Conservation (phyloP, 2,888 invertebrate genomes). For the Sinodicranocentrus sp. region DNA sequence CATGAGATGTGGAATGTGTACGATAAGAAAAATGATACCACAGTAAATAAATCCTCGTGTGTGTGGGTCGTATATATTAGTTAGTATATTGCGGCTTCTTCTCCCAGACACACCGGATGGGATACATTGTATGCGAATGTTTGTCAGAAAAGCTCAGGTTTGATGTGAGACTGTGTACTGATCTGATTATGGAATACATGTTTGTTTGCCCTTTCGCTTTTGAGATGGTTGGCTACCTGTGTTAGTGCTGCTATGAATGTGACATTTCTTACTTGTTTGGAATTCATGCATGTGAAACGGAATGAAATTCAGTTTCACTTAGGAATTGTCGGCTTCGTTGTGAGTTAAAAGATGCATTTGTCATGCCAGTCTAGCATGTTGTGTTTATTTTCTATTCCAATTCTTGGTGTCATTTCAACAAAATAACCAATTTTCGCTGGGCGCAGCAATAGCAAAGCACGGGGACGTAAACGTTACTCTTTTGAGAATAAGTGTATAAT, state of each 20-base stretch:
- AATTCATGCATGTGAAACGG: constrained; percentile 6
- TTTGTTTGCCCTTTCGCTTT: constrained; percentile 2
- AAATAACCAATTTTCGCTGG: constrained; percentile 23
- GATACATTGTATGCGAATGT: neutral
- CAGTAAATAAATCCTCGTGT: constrained; percentile 41
- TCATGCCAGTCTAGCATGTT: constrained; percentile 14
- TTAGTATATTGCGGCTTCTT: neutral
- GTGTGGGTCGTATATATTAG: neutral
- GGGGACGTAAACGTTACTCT: neutral
- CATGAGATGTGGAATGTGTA: constrained; percentile 6
- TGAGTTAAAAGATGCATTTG: constrained; percentile 24
- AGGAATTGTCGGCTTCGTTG: constrained; percentile 14
- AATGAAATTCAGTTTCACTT: neutral
- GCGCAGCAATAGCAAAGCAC: neutral
- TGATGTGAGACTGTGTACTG: neutral
- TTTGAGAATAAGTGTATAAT: too few relatives aligned
- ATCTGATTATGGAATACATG: neutral
- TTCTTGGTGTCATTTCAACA: neutral
- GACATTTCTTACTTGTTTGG: constrained; percentile 5
- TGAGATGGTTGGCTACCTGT: neutral
- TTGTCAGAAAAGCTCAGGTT: neutral
- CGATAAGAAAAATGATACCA: constrained; percentile 31
- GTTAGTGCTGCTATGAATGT: constrained; percentile 4
- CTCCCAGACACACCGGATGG: neutral
- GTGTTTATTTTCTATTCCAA: neutral